Base-by-base conservation (phyloP, 2,888 invertebrate species). In the Andrena dorsata region DNA sequence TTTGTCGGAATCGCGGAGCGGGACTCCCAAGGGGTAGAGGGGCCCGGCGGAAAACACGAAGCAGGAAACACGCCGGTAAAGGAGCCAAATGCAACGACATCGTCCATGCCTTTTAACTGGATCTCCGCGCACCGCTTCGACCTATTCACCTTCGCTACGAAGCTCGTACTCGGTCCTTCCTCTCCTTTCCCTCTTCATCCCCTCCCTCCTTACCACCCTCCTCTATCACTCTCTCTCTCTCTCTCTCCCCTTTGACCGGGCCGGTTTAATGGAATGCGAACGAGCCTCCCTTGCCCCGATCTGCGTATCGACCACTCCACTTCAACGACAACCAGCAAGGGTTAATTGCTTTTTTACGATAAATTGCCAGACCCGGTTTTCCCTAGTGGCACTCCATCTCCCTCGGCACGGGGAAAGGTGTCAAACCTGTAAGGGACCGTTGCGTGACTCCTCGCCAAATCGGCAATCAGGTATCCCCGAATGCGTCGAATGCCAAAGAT, bases 51-150 rank as follows among this genome's bases (percentile, higher is more conserved):
- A 65, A 84, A 77, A 82, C 58, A 76, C 69, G 63, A 80, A 75
- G 69, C 58, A 47, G 69, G 70, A 63, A 82, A 71, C 71, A 58
- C 70, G 70, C 51, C 70, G 70, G 56, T 81, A 81, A 65, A 70
- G 82, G 53, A 85, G 71, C 63, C 60, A 82, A 66, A 74, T 68
- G 74, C 84, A 69, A 72, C 74, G 73, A 61, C 72, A 63, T 64
- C 70, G 65, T 60, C 72, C 64, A n/a, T 51, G 69, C 71, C 85
- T 85, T 84, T 80, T 79, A 80, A 76, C 72, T 51, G 70, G 70
- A 74, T 81, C 74, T 56, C 28, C 65, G 28, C 32, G 28, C 26
- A 26, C 49, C 16, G 58, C 41, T 47, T 56, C 56, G 41, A 63
- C 23, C 26, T 16, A 23, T 16, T 49, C 41, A 28, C 53, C 35